Percentiles rank a stretch among this genome's conserved stretches.
Evolutionary conservation across 2,797 vertebrate genomes (phyloP).

Genomic region (Meriones psammophilus): DNA sequence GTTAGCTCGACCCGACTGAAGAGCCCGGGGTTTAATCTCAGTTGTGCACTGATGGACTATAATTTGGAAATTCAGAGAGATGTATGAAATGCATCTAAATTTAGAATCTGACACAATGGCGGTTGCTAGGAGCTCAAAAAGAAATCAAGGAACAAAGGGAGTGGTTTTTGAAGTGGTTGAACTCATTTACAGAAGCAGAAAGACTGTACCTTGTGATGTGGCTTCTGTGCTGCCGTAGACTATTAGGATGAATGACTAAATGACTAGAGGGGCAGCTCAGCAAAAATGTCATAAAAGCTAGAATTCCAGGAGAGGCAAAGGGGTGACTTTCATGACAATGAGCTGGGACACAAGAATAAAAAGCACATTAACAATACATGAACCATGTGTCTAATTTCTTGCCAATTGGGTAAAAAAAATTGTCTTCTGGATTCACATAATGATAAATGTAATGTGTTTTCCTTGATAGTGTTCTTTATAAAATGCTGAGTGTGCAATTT

Average conservation of each 20-base stretch:
- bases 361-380: conserved; percentile 60
- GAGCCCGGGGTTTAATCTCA: conserved; percentile 69
- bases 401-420: conserved; percentile 76
- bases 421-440: conserved; percentile 70
- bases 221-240: conserved; percentile 48
- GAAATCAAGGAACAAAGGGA: conserved; percentile 75
- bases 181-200: conserved; percentile 63
- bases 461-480: conserved; percentile 50
- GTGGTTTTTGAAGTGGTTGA: conserved; percentile 68
- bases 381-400: conserved; percentile 76
- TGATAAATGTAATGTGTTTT: conserved; percentile 68
- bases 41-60: conserved; percentile 60
- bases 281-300: conserved; percentile 56
- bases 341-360: conserved; percentile 59
- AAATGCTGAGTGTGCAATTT: conserved; percentile 9
- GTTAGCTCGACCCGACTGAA: conserved; percentile 19
- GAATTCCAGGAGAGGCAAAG: conserved; percentile 25
- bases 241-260: conserved; percentile 68
- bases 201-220: conserved; percentile 62
- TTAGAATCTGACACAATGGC: conserved; percentile 53
- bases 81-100: conserved; percentile 70
- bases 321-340: conserved; percentile 62
- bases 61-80: conserved; percentile 69
- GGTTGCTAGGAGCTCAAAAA: conserved; percentile 73
- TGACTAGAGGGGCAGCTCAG: not conserved